Evolutionary conservation across 2,888 invertebrate genomes (phyloP), one percentile per base, ranked within the genome.

Genomic region (Sympetrum striolatum): DNA sequence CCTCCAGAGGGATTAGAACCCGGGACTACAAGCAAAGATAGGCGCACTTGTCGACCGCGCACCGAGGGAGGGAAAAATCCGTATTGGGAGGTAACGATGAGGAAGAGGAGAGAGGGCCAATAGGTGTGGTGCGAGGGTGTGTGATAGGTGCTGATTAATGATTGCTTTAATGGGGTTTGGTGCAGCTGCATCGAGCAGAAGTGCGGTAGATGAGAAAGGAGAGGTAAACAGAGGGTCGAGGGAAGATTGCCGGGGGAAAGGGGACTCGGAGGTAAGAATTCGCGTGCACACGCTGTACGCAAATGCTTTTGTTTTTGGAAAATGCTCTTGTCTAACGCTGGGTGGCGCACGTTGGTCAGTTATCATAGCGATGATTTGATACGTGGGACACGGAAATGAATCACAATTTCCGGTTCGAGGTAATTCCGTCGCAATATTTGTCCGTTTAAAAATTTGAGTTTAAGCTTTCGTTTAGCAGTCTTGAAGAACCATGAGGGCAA

Each of bases 91-190:
- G 48, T 15, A 44, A 35, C 48, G 22, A 58, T 3, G 58, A 35
- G 82, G 82, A 35, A 39, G 25, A 79, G 79, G 15, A 35, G 80
- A 44, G 80, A 37, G 80, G 37, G 37, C 39, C 80, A 80, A 81
- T 81, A 48, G 58, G 58, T 31, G 15, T 48, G 35, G 81, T 81
- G 44, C 48, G 48, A 81, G 25, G 82, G 82, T 15, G 82, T 82
- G 82, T 35, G 58, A 31, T 58, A 58, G 82, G 86, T 60, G 86
- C 64, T 86, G 86, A 86, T 86, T 86, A 86, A 86, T 86, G 86
- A 60, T 64, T 60, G 86, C 86, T 86, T 86, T 86, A 60, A 86
- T 86, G 82, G 82, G 82, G 25, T 31, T 39, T 81, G 82, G 82
- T 86, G 39, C 64, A 86, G 86, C 86, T 86, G 86, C 86, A 86